Base-by-base conservation (phyloP, 2,888 invertebrate species). In the Autographa gamma region DNA sequence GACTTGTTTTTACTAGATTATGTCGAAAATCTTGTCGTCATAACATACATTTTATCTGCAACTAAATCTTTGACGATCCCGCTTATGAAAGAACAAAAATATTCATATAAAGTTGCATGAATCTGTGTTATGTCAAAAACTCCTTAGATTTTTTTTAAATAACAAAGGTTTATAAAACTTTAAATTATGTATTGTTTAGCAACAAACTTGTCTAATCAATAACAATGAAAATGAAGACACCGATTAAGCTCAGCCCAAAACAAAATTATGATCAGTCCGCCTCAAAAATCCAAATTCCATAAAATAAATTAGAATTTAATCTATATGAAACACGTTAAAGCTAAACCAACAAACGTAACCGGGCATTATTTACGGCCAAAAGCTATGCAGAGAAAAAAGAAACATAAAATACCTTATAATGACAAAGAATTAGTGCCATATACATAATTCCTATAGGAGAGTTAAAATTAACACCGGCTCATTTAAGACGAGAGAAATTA, bases 401-500 rank as follows among this genome's bases (percentile, higher is more conserved):
- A 84, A 84, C 86, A 89, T 90, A 90, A 93, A 90, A 90, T 88
- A 83, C 87, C 88, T 88, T 91, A 91, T 93, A 93, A 93, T 91
- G 92, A 93, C 91, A 91, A 92, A 91, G 92, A 93, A 93, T 93
- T 93, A 93, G 93, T 92, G 83, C 84, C 80, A 85, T 87, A 88
- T 85, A 89, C 81, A 86, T 82, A 84, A 85, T 88, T 88, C 85
- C 74, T 77, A 79, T 80, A 80, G 73, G 85, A 83, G 88, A 89
- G 90, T 93, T 94, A 93, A 95, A 95, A 95, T 95, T 95, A 95
- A 95, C 95, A 89, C 93, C 90, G 89, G 87, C 91, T 93, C 92
- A 93, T 95, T 94, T 93, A 89, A 91, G 88, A 85, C 79, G 90
- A 86, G 89, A 90, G 93, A 94, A 95, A 95, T 95, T 94, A 95